phyloP scores from a whole-genome alignment of 2,888 invertebrate genomes.

The Melinaea marsaeus region DNA sequence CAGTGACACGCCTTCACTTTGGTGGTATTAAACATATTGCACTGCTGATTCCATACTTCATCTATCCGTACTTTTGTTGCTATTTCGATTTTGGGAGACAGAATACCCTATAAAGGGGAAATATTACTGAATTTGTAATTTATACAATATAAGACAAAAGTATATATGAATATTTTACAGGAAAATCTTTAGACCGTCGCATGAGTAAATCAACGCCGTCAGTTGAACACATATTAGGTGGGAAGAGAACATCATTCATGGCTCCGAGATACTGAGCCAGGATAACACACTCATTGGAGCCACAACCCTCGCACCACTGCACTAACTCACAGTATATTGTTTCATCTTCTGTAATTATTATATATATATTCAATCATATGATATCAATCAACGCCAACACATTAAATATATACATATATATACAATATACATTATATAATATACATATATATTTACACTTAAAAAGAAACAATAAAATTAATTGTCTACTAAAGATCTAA shows the following conservation, averaged over 20 bases:
- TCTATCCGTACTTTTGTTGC: constrained; percentile 82
- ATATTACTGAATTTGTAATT: constrained; percentile 8
- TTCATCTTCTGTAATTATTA: constrained; percentile 70
- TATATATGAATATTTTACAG: constrained; percentile 65
- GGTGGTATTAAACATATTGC: constrained; percentile 15
- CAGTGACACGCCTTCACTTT: constrained; percentile 44
- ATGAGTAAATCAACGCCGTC: constrained; percentile 83
- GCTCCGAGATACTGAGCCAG: constrained; percentile 81
- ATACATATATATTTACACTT: too few species aligned
- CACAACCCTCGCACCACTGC: constrained; percentile 75
- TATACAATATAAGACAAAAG: constrained; percentile 1
- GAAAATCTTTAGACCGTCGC: constrained; percentile 81
- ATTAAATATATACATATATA: too few species aligned
- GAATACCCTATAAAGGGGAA: constrained; percentile 76
- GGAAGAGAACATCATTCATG: constrained; percentile 81
- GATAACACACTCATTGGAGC: constrained; percentile 59
- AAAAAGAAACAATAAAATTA: too few species aligned
- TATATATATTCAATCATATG: background rate
- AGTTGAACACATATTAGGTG: constrained; percentile 75
- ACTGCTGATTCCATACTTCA: constrained; percentile 67
- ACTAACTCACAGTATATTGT: constrained; percentile 80
- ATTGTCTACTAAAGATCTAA: too few species aligned
- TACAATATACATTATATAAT: too few species aligned
- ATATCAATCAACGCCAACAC: too few species aligned
- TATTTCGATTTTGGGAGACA: constrained; percentile 84